Percentiles rank a stretch among this genome's conserved stretches.
Evolutionary conservation across 2,797 vertebrate genomes (phyloP).

Genomic region (Sebastes minor): DNA sequence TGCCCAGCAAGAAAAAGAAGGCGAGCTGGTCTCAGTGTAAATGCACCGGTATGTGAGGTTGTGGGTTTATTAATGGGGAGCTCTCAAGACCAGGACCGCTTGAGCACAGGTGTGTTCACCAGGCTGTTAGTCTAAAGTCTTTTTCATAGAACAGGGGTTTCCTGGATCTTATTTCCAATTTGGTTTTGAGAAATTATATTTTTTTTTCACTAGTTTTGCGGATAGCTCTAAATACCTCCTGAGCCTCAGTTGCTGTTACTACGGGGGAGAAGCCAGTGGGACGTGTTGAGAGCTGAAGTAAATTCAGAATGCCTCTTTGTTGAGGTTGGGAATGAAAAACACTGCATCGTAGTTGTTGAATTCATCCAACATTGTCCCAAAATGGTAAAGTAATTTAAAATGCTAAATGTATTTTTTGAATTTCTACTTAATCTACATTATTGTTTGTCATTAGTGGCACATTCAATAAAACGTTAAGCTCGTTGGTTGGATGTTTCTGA

Average conservation of each 20-base stretch:
- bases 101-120: background rate
- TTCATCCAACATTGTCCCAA: background rate
- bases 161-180: background rate
- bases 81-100: background rate
- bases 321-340: background rate
- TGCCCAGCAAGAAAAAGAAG: background rate
- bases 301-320: background rate
- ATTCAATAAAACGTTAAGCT: background rate
- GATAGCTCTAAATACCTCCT: background rate
- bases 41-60: background rate
- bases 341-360: background rate
- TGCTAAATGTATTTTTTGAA: background rate
- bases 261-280: background rate
- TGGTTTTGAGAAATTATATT: background rate
- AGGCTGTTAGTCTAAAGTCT: background rate
- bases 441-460: background rate
- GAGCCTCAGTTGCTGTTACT: background rate
- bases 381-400: background rate
- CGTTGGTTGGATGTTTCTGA: background rate
- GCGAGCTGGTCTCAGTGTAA: background rate
- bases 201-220: background rate
- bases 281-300: background rate
- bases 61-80: background rate
- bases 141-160: background rate
- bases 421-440: background rate